Percentiles rank a stretch among this genome's conserved stretches.
Conservation (phyloP, 1,140 invertebrate species). For the Monomorium pharaonis region DNA sequence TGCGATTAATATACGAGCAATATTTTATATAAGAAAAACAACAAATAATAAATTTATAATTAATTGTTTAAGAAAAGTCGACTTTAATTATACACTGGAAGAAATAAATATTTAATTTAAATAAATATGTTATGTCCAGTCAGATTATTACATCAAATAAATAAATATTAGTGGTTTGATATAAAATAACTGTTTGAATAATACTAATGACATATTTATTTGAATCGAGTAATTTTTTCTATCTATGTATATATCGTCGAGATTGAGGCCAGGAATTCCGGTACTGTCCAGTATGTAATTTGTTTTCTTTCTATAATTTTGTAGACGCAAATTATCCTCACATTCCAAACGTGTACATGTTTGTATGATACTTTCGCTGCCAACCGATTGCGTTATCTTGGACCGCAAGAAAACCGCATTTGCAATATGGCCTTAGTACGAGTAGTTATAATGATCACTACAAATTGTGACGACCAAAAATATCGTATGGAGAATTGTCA, state of each 20-base stretch:
- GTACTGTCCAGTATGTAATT: background rate
- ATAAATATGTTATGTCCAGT: too few species aligned
- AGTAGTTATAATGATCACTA: background rate
- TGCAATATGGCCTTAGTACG: background rate
- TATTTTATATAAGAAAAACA: too few species aligned
- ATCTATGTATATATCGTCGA: too few species aligned
- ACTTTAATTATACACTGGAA: background rate
- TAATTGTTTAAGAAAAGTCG: too few species aligned
- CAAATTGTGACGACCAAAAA: background rate
- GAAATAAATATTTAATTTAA: too few species aligned
- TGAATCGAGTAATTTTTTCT: too few species aligned
- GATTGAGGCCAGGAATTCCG: background rate
- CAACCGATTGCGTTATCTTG: slow-evolving; percentile 34
- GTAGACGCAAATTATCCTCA: background rate
- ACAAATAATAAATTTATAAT: too few species aligned
- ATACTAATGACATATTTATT: too few species aligned
- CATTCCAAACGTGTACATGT: background rate
- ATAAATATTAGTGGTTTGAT: too few species aligned
- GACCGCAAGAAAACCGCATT: slow-evolving; percentile 18
- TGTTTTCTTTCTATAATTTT: background rate
- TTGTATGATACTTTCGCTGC: slow-evolving; percentile 27
- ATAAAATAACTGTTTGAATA: too few species aligned
- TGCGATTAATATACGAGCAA: background rate
- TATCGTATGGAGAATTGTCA: background rate
- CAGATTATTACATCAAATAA: too few species aligned